These are phyloP conservation scores for Minunthozetes semirufus DNA, from an alignment of 2,888 invertebrate genomes.

Conservation along the genomic window DNA sequence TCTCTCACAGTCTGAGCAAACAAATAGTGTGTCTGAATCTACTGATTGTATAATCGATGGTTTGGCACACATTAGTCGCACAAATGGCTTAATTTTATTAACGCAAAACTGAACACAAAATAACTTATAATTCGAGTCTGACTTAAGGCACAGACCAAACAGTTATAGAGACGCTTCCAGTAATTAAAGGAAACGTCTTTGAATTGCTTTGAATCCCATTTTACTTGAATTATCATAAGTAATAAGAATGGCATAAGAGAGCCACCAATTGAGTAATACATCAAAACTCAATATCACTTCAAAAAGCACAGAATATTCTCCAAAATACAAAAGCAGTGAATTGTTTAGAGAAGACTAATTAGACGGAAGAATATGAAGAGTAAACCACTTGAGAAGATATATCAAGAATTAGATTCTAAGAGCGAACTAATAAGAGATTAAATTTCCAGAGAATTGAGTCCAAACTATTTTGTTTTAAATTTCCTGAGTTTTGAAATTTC, in stretches of 20 bases:
- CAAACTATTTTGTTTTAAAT: too few species aligned
- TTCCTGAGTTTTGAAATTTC: too few species aligned
- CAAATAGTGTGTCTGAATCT: not conserved
- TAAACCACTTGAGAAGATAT: too few species aligned
- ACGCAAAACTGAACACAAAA: not conserved
- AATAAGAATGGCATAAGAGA: not conserved
- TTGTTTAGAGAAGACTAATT: too few species aligned
- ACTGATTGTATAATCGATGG: constrained; percentile 3
- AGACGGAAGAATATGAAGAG: too few species aligned
- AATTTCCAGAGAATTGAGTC: too few species aligned
- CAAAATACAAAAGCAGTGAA: too few species aligned
- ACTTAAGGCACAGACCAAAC: not conserved
- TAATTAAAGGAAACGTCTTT: constrained; percentile 21
- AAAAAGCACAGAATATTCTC: too few species aligned
- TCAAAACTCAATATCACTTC: too few species aligned
- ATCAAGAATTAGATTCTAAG: too few species aligned
- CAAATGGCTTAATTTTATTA: constrained; percentile 22
- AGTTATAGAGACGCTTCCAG: not conserved
- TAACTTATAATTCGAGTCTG: not conserved
- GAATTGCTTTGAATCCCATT: not conserved
- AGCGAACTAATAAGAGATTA: too few species aligned
- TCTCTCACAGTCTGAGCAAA: not conserved
- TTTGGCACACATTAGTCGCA: not conserved
- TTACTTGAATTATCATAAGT: not conserved
- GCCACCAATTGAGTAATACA: not conserved